Evolutionary conservation across 2,797 vertebrate genomes (phyloP).

Genomic region (Parauchenoglanis punctatus): DNA sequence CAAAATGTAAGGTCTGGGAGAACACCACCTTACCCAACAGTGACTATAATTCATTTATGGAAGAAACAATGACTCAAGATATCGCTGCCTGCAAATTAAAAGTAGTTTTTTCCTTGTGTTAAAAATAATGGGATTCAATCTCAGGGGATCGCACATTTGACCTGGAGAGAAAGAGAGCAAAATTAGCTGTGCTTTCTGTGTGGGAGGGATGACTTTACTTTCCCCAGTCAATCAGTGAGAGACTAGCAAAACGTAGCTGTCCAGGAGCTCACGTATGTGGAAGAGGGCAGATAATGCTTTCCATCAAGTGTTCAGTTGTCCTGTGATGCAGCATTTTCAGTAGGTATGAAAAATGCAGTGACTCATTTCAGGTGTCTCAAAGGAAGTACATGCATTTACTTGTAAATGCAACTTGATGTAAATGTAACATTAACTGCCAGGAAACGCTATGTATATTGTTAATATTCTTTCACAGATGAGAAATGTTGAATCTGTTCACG

Average conservation of each 20-base stretch:
- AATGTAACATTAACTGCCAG: not conserved
- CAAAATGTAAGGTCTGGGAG: not conserved
- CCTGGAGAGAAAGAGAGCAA: not conserved
- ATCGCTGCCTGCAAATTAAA: not conserved
- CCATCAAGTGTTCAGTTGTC: too few species aligned
- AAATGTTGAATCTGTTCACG: not conserved
- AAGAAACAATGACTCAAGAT: not conserved
- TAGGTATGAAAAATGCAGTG: not conserved
- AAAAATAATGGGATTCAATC: not conserved
- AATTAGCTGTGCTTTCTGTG: not conserved
- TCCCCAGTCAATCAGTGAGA: not conserved
- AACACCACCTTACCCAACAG: not conserved
- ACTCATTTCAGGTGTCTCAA: not conserved
- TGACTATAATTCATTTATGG: not conserved
- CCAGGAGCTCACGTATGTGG: not conserved
- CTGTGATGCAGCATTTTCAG: not conserved
- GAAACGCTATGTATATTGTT: not conserved
- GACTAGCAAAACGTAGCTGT: not conserved
- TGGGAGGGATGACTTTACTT: not conserved
- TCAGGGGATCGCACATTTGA: not conserved
- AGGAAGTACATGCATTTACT: not conserved
- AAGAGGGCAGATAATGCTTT: not conserved
- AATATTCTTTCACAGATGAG: not conserved
- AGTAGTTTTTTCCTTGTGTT: not conserved
- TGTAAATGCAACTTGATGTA: not conserved